Base-by-base conservation (phyloP, 2,797 vertebrate genomes). In the Erpetoichthys calabaricus region DNA sequence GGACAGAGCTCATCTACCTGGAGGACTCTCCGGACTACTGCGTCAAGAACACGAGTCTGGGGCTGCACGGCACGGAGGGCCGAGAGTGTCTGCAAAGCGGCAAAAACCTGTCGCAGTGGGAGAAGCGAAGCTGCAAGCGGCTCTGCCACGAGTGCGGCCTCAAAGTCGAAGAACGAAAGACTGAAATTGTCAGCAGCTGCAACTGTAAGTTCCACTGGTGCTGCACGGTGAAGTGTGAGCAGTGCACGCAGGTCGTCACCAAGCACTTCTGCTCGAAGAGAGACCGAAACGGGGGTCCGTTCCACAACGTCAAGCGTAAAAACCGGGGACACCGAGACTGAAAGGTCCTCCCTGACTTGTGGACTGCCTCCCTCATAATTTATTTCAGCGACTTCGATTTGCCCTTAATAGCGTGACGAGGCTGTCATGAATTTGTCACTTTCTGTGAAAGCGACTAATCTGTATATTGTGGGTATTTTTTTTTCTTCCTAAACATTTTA, bases 131-230 rank as follows among this genome's bases (percentile, higher is more conserved):
- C 77, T 99, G 96, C 72, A 83, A 89, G 63, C 79, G 82, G 58
- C 64, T 98, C n/a, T 99, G 96, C 64, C 80, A 88, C 0, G 92
- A 97, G 25, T 99, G 96, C 2, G 91, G 92, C 2, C 82, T 96
- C 54, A 74, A 75, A 0, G 90, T 93, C 57, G 89, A 95, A 62
- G 89, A 94, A 74, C 81, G 68, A 58, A 81, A 84, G 69, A 79
- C 75, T 0, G 89, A 96, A 70, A 82, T 86, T 2, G 76, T 83
- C 60, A 83, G 78, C 73, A 96, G 91, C 78, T 99, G 96, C 74
- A 91, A 98, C 76, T 99, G 96, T 77, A 94, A 85, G 60, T 98
- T 99, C 75, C 90, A 92, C 66, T 99, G 96, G 96, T 98, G 96
- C 74, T 98, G 96, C 71, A 90, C 80, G 0, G 95, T 99, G 62